Evolutionary conservation across 2,888 invertebrate species (phyloP).

Genomic region (Galerucella pusilla): DNA sequence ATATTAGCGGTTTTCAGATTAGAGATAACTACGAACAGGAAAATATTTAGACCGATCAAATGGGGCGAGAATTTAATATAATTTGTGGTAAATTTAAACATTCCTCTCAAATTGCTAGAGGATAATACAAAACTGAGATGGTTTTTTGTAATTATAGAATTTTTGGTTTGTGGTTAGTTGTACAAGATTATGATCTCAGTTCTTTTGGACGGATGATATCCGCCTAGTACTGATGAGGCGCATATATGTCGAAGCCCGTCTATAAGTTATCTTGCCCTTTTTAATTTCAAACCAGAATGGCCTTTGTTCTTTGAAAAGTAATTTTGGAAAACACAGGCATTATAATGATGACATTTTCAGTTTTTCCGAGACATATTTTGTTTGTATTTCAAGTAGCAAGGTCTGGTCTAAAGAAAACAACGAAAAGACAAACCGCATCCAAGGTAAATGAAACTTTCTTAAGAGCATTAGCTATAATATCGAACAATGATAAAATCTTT

Average conservation of each 20-base stretch:
- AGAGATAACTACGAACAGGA: conserved; percentile 36
- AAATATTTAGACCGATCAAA: neutral
- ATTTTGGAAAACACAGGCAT: no score
- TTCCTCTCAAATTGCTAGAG: neutral
- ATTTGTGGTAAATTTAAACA: neutral
- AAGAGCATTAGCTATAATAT: neutral
- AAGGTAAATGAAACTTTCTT: neutral
- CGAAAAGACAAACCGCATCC: neutral
- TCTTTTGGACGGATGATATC: no score
- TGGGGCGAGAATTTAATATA: neutral
- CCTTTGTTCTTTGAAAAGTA: no score
- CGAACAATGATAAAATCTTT: neutral
- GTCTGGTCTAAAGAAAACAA: neutral
- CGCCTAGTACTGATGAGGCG: no score
- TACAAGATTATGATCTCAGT: no score
- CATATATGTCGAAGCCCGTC: no score
- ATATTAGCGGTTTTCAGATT: conserved; percentile 40
- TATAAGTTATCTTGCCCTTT: no score
- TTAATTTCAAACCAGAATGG: no score
- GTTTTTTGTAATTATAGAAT: no score
- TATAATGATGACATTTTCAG: no score
- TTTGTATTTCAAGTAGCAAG: neutral
- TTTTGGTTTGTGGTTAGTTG: no score
- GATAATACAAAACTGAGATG: neutral
- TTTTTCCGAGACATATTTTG: neutral